phyloP scores from a whole-genome alignment of 2,888 invertebrate genomes.

The Heteropelma amictum region DNA sequence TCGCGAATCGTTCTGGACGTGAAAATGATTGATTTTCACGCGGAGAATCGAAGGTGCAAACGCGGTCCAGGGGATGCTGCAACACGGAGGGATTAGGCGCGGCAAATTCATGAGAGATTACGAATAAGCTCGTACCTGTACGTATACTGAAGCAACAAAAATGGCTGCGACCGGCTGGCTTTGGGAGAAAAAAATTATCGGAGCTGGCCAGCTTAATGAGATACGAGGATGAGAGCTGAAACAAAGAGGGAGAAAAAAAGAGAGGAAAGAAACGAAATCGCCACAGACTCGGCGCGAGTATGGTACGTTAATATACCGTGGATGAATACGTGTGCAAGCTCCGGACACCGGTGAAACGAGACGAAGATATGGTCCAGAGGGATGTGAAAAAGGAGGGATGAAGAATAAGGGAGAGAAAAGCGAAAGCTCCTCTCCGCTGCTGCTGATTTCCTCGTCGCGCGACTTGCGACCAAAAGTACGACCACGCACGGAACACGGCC shows the following conservation, averaged over 20 bases:
- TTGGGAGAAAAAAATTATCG: slow-evolving; percentile 56
- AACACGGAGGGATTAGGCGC: too few species aligned
- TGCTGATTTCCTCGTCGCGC: slow-evolving; percentile 21
- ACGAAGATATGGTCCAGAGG: too few species aligned
- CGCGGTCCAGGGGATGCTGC: too few species aligned
- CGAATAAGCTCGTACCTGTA: slow-evolving; percentile 3
- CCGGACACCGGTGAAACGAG: slow-evolving; percentile 37
- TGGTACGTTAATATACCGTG: slow-evolving; percentile 5
- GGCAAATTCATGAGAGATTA: slow-evolving; percentile 6
- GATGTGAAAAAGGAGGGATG: slow-evolving; percentile 56
- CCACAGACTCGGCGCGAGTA: slow-evolving; percentile 20
- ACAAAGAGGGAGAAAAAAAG: slow-evolving; percentile 37
- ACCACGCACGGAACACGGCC: too few species aligned
- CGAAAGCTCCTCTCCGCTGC: slow-evolving; percentile 13
- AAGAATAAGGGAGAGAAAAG: slow-evolving; percentile 39
- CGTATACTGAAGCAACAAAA: slow-evolving; percentile 37
- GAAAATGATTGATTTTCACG: slow-evolving; percentile 2
- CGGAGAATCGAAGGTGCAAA: too few species aligned
- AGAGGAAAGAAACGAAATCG: slow-evolving; percentile 33
- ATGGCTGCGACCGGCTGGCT: slow-evolving; percentile 44
- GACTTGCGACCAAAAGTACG: slow-evolving; percentile 47
- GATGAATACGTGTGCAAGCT: neutral
- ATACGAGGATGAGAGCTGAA: slow-evolving; percentile 65
- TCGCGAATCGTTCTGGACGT: neutral
- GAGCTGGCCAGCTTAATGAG: slow-evolving; percentile 66